Percentiles rank a stretch among this genome's conserved stretches.
Conservation (phyloP, 2,797 vertebrate species). For the Catharus ustulatus region DNA sequence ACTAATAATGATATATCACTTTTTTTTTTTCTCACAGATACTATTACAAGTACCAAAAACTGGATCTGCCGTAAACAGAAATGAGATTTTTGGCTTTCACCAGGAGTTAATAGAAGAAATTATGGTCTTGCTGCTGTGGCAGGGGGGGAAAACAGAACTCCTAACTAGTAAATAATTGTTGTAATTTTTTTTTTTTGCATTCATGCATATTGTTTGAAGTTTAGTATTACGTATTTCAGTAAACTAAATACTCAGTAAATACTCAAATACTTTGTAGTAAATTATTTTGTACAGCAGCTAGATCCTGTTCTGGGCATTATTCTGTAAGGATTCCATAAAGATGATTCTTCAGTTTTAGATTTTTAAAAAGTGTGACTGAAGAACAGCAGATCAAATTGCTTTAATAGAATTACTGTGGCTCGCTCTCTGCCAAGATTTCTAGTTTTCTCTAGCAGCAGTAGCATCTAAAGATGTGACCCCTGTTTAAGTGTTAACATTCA, state of each 20-base stretch:
- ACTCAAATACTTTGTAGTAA: neutral
- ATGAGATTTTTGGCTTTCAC: constrained; percentile 11
- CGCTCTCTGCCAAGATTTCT: neutral
- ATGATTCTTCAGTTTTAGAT: neutral
- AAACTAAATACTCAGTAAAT: constrained; percentile 12
- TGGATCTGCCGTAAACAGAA: constrained; percentile 12
- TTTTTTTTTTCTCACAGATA: constrained; percentile 13
- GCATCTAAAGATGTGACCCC: neutral
- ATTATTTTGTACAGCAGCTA: neutral
- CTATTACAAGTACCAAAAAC: constrained; percentile 27
- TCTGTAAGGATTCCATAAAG: neutral
- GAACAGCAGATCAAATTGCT: neutral
- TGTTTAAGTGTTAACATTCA: neutral
- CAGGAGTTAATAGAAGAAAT: neutral
- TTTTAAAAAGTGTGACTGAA: neutral
- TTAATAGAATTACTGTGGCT: neutral
- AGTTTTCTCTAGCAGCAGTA: neutral
- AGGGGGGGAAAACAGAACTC: neutral
- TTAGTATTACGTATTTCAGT: neutral
- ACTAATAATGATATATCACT: neutral
- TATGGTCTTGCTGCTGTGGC: neutral
- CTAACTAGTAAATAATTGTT: neutral
- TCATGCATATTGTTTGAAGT: neutral
- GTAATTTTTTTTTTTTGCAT: neutral
- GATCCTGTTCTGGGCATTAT: neutral